phyloP scores from a whole-genome alignment of 2,888 invertebrate species.

The Aleiodes alternator region DNA sequence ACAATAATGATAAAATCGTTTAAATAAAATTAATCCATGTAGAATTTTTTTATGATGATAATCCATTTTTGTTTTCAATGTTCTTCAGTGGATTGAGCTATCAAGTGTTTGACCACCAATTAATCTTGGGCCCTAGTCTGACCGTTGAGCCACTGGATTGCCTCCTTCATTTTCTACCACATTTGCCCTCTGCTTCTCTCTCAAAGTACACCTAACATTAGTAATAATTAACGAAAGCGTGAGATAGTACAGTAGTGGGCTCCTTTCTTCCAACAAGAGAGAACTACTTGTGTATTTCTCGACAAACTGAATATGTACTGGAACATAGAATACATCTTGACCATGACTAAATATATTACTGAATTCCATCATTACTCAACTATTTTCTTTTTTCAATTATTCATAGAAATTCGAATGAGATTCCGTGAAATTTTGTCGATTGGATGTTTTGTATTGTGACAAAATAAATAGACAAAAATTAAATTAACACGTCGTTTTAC shows the following conservation, averaged over 20 bases:
- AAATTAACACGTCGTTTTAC: too few relatives aligned
- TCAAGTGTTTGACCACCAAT: slow-evolving; percentile 37
- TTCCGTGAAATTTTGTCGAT: too few relatives aligned
- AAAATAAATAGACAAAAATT: too few relatives aligned
- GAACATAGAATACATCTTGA: slow-evolving; percentile 30
- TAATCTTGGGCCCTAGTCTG: slow-evolving; percentile 29
- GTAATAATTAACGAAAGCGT: slow-evolving; percentile 55
- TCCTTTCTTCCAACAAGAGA: slow-evolving; percentile 11
- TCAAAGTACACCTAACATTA: slow-evolving; percentile 51
- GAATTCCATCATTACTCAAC: slow-evolving; percentile 40
- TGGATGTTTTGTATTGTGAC: too few relatives aligned
- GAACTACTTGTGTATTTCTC: slow-evolving; percentile 35
- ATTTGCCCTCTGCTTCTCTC: slow-evolving; percentile 28
- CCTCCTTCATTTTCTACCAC: slow-evolving; percentile 16
- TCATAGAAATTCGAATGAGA: background rate
- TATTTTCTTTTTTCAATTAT: slow-evolving; percentile 14
- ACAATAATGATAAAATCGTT: slow-evolving; percentile 14
- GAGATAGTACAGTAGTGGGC: slow-evolving; percentile 45
- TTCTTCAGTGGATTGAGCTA: slow-evolving; percentile 19
- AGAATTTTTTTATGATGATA: background rate
- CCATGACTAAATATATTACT: slow-evolving; percentile 35
- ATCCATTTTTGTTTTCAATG: background rate
- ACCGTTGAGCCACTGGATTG: slow-evolving; percentile 3
- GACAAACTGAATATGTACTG: slow-evolving; percentile 12
- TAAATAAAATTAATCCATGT: background rate